phyloP scores from a whole-genome alignment of 2,113 vertebrate genomes.

The Burhinus bistriatus region DNA sequence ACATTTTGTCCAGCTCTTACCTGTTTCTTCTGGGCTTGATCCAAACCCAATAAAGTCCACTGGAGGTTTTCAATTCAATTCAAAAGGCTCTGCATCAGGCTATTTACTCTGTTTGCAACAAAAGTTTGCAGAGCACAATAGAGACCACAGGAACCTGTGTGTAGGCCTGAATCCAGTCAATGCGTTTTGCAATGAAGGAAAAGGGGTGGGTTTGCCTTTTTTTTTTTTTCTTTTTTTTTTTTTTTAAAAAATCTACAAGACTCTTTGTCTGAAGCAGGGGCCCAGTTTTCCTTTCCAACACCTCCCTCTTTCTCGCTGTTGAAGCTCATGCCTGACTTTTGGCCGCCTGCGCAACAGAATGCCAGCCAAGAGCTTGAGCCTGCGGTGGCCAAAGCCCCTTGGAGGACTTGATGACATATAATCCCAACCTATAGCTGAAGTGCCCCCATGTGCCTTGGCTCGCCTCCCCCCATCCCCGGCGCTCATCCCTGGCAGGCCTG shows the following conservation, averaged over 20 bases:
- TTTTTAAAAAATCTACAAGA: not conserved
- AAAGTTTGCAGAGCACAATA: not conserved
- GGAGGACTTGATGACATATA: not conserved
- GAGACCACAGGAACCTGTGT: accelerated
- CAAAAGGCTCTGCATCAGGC: not conserved
- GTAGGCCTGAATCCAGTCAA: not conserved
- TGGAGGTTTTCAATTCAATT: conserved; percentile 1
- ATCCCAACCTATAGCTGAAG: conserved; percentile 15
- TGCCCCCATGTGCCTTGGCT: not conserved
- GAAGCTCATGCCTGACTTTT: not conserved
- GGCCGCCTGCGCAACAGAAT: not conserved
- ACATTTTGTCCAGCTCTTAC: not conserved
- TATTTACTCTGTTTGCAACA: not conserved
- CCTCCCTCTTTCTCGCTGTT: not conserved
- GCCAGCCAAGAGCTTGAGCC: not conserved
- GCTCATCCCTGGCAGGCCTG: conserved; percentile 68
- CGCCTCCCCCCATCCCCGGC: not conserved
- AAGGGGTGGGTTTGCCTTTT: not conserved
- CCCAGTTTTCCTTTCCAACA: not conserved
- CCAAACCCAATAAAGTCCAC: conserved; percentile 26
- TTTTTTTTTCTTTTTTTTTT: not conserved
- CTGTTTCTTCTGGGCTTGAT: conserved; percentile 24
- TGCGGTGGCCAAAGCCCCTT: not conserved
- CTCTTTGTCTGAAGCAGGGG: conserved; percentile 7
- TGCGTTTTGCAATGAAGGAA: not conserved